phyloP scores from a whole-genome alignment of 1,140 invertebrate genomes.

The Pantala flavescens region DNA sequence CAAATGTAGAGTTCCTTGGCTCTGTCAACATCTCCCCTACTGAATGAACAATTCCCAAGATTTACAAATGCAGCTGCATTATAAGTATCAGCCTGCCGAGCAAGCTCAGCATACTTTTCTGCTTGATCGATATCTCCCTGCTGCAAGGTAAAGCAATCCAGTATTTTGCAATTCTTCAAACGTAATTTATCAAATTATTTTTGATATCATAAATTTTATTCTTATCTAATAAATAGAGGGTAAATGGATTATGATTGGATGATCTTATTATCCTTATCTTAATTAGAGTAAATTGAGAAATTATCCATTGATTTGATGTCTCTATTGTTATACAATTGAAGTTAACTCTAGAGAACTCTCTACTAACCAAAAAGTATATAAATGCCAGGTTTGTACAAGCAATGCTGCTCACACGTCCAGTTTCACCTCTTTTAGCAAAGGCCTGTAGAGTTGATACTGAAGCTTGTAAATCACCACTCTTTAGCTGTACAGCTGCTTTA shows the following conservation, averaged over 20 bases:
- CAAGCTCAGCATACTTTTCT: conserved; percentile 65
- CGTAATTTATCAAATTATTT: conserved; percentile 12
- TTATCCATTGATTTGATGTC: too few species aligned
- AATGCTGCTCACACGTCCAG: conserved; percentile 62
- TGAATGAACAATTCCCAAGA: conserved; percentile 71
- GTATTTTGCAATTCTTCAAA: neutral
- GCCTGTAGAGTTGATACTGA: conserved; percentile 75
- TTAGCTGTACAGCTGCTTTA: conserved; percentile 81
- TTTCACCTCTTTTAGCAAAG: conserved; percentile 74
- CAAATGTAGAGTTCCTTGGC: conserved; percentile 65
- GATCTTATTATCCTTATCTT: too few species aligned
- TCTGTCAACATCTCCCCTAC: conserved; percentile 58
- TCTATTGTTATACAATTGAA: too few species aligned
- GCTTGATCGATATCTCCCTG: conserved; percentile 77
- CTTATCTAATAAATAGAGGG: neutral
- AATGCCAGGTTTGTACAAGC: conserved; percentile 88
- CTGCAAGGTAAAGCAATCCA: conserved; percentile 35
- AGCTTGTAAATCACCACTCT: conserved; percentile 74
- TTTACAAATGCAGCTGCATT: conserved; percentile 81
- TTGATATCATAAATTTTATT: conserved; percentile 3
- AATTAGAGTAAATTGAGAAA: too few species aligned
- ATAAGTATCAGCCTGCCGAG: conserved; percentile 64
- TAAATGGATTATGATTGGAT: too few species aligned
- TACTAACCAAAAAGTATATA: conserved; percentile 69
- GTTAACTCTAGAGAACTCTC: neutral